Percentiles rank a stretch among this genome's conserved stretches.
phyloP scores from a whole-genome alignment of 2,797 vertebrate genomes.

The Prunella strophiata region DNA sequence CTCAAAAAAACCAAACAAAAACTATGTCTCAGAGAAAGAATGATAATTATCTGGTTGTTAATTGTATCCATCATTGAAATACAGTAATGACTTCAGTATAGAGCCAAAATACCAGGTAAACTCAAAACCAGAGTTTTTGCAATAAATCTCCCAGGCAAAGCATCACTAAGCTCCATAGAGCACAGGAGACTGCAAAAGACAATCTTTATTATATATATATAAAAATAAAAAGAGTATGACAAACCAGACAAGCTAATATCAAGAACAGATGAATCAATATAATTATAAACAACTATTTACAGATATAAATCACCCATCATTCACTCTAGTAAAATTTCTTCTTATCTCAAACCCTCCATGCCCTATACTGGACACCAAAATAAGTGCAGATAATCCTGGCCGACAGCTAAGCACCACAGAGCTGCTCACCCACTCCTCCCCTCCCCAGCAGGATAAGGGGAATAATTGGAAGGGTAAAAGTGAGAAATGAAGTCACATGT shows the following conservation, averaged over 20 bases:
- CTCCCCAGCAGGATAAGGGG: background rate
- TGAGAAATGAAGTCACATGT: background rate
- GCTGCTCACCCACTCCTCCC: background rate
- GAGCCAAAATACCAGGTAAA: background rate
- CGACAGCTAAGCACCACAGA: background rate
- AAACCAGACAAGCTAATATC: background rate
- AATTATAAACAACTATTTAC: background rate
- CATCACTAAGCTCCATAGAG: background rate
- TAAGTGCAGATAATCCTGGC: background rate
- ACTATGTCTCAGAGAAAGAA: background rate
- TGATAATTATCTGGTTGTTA: background rate
- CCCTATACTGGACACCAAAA: background rate
- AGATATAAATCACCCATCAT: background rate
- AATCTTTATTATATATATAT: background rate
- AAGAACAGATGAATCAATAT: background rate
- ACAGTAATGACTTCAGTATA: background rate
- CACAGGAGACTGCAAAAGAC: background rate
- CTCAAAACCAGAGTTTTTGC: background rate
- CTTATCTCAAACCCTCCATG: background rate
- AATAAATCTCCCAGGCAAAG: background rate
- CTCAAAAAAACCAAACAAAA: background rate
- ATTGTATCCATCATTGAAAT: background rate
- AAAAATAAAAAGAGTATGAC: background rate
- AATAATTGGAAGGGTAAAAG: background rate
- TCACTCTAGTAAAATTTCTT: background rate